A percentile compares a stretch with the other conserved stretches of the same genome.
Conservation (phyloP, 2,797 vertebrate genomes). For the Rhabdomys pumilio region DNA sequence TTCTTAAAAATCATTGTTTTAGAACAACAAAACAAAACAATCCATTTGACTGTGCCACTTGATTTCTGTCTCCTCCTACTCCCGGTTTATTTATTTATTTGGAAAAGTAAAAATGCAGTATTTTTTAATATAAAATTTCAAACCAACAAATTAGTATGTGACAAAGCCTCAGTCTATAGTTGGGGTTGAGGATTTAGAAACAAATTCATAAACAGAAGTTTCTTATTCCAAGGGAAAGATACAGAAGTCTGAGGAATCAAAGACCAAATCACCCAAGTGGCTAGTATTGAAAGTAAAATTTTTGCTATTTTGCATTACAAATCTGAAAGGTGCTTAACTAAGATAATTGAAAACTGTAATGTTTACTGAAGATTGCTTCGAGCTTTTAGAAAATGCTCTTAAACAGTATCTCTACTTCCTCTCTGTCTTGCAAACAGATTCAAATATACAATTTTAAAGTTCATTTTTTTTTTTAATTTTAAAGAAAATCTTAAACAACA, state of each 20-base stretch:
- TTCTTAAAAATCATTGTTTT: conserved; percentile 67
- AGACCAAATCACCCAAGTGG: conserved; percentile 62
- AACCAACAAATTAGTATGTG: conserved; percentile 37
- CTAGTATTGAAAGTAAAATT: conserved; percentile 60
- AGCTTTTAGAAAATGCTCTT: conserved; percentile 69
- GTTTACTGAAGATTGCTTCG: conserved; percentile 56
- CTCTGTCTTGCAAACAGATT: conserved; percentile 61
- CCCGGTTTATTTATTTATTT: conserved; percentile 60
- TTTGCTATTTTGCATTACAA: conserved; percentile 68
- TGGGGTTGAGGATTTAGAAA: conserved; percentile 60
- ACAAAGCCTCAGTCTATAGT: conserved; percentile 52
- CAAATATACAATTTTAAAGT: conserved; percentile 64
- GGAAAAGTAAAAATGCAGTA: conserved; percentile 56
- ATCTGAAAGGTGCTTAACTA: conserved; percentile 53
- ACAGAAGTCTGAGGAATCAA: conserved; percentile 69
- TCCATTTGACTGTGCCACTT: conserved; percentile 69
- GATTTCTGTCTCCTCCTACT: conserved; percentile 76
- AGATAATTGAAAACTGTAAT: conserved; percentile 40
- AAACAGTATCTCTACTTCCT: conserved; percentile 56
- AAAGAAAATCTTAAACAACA: conserved; percentile 74
- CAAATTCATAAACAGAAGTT: conserved; percentile 44
- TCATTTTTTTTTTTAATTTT: conserved; percentile 65
- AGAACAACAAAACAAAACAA: conserved; percentile 76
- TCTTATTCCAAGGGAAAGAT: conserved; percentile 29
- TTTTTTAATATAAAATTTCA: conserved; percentile 69